Conservation (phyloP, 1,140 invertebrate genomes). For the Aricia agestis region DNA sequence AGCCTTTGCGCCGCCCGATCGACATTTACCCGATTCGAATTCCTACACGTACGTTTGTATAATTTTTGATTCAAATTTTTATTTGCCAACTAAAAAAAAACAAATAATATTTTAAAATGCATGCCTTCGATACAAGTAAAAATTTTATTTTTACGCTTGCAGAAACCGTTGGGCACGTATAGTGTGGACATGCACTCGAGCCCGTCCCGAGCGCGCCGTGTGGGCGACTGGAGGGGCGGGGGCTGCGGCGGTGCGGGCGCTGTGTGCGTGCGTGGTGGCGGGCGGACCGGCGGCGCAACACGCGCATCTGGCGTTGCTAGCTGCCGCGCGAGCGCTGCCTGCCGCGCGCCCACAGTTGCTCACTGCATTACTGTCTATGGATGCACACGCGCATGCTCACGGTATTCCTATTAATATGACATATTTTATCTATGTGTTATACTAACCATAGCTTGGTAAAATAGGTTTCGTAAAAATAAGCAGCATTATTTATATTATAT, state of each 20-base stretch:
- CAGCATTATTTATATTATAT: too few species aligned
- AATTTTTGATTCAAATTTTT: too few species aligned
- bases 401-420: constrained; percentile 25
- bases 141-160: neutral
- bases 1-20: constrained; percentile 58
- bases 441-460: too few species aligned
- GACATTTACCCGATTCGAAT: constrained; percentile 26
- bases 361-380: constrained; percentile 45
- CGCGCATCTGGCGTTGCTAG: constrained; percentile 45
- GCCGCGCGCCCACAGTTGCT: constrained; percentile 40
- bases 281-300: constrained; percentile 35
- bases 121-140: neutral
- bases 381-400: constrained; percentile 50
- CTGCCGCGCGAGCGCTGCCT: constrained; percentile 43
- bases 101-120: neutral
- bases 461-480: too few species aligned
- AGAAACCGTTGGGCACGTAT: constrained; percentile 65
- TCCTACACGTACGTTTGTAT: neutral
- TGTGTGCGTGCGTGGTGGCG: constrained; percentile 41
- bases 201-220: constrained; percentile 34
- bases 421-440: too few species aligned
- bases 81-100: too few species aligned
- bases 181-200: constrained; percentile 48
- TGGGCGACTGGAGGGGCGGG: constrained; percentile 41
- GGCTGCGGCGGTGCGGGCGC: constrained; percentile 41